Evolutionary conservation across 2,113 vertebrate genomes (phyloP).

Genomic region (Rhegmatorhina hoffmannsi): DNA sequence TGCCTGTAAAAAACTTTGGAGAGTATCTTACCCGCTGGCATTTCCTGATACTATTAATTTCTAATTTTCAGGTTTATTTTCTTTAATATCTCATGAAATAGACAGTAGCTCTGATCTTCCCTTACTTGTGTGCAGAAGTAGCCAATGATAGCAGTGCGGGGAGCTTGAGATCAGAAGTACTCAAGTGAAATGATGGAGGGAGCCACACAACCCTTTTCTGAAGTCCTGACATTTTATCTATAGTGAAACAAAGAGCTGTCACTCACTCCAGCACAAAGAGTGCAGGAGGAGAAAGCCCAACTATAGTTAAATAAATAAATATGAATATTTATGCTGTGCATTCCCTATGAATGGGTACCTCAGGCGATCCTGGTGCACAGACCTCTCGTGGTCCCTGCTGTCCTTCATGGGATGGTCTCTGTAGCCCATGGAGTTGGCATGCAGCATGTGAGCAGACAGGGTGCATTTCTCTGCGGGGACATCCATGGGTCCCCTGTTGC

Average conservation of each 20-base stretch:
- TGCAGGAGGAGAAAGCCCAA: background rate
- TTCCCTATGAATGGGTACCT: rapidly evolving
- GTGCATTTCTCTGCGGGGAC: background rate
- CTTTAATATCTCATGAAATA: background rate
- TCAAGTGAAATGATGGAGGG: background rate
- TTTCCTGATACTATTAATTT: background rate
- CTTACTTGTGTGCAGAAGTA: background rate
- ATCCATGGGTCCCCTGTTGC: rapidly evolving
- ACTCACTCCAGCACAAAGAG: background rate
- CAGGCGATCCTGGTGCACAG: rapidly evolving
- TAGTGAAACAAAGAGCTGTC: slow-evolving; percentile 5
- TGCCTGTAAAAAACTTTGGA: background rate
- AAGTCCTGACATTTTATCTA: background rate
- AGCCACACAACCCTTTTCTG: background rate
- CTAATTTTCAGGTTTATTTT: background rate
- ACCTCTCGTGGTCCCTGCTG: background rate
- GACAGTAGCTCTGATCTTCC: background rate
- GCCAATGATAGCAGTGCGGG: rapidly evolving
- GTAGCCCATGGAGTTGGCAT: background rate
- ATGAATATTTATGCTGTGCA: background rate
- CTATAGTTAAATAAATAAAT: background rate
- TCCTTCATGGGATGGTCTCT: background rate
- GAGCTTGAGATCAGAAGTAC: background rate
- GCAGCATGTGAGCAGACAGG: rapidly evolving
- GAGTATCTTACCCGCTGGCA: background rate